Conservation (phyloP, 2,888 invertebrate species). For the Tethea ocularis region DNA sequence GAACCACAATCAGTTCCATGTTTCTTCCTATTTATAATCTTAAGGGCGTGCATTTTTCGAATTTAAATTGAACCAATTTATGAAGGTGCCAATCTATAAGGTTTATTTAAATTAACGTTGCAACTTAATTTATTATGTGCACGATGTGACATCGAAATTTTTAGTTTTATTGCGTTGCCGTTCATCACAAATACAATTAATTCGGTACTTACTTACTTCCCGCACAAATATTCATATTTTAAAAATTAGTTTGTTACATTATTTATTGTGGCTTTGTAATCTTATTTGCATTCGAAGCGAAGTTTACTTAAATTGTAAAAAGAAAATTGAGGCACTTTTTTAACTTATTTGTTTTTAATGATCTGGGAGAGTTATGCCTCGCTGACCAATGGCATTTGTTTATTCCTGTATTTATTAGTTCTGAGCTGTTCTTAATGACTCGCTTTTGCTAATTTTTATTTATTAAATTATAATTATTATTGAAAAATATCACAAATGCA, state of each 20-base stretch:
- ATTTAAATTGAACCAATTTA: background rate
- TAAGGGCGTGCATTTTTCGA: background rate
- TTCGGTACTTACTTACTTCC: conserved; percentile 78
- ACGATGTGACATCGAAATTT: background rate
- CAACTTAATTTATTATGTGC: background rate
- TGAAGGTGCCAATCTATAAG: background rate
- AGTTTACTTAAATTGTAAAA: conserved; percentile 72
- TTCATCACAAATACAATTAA: conserved; percentile 40
- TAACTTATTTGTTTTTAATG: conserved; percentile 32
- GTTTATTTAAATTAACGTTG: background rate
- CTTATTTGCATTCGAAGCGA: conserved; percentile 58
- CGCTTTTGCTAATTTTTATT: background rate
- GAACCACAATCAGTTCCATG: background rate
- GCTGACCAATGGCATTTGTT: conserved; percentile 9
- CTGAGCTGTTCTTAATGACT: background rate
- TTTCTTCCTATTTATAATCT: background rate
- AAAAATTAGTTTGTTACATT: conserved; percentile 58
- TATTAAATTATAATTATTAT: background rate
- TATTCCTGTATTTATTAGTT: conserved; percentile 4
- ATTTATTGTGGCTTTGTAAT: conserved; percentile 67
- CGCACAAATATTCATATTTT: conserved; percentile 69
- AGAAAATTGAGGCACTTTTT: conserved; percentile 32
- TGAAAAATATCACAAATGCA: conserved; percentile 42
- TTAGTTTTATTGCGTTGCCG: background rate
- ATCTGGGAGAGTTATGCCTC: conserved; percentile 42